Base-by-base conservation (phyloP, 92 coral and sea anemone genomes). In the Siderastrea siderea region DNA sequence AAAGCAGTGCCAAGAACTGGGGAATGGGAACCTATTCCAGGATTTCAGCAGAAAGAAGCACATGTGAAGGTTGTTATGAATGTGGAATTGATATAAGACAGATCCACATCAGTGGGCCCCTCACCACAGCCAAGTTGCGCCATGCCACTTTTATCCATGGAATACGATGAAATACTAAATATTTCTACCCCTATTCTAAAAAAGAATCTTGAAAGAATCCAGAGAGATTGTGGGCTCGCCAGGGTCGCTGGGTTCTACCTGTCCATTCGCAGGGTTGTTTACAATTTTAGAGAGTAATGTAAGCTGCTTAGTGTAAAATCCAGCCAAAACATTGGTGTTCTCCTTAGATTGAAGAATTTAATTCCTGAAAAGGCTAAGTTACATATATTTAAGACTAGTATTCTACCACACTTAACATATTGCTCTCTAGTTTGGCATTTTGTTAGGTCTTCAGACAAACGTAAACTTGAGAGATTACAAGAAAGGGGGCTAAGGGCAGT, bases 211-310 rank as follows among this genome's bases (percentile, higher is more conserved):
- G 91, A 68, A 57, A 66, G 90, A 86, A 49, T 67, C 90, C 57
- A 78, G 84, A 73, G 90, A 86, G 80, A 62, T 86, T 4, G 90
- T 77, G 69, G 87, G 69, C 47, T 83, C 79, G 26, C 84, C 84
- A 80, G 77, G 60, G 88, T 84, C 44, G 88, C 88, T 70, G 88
- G 88, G 38, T 19, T 73, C 88, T 73, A 84, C 81, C 88, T 84
- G 88, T 66, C 72, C 81, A 75, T 71, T 71, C 16, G 88, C 88
- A 6, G 60, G 65, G 55, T 82, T 59, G 74, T 84, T 68, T 84
- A 55, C 70, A 84, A 73, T 71, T 58, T 73, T 64, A 84, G 73
- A 66, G 81, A 84, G 88, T 82, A 57, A n/a, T 57, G 79, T 66
- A 84, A 84, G 81, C 79, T 58, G 46, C 84, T 79, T 26, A 26